These are phyloP conservation scores for Bovichtus diacanthus DNA, from an alignment of 2,797 vertebrate genomes.

Conservation along the genomic window DNA sequence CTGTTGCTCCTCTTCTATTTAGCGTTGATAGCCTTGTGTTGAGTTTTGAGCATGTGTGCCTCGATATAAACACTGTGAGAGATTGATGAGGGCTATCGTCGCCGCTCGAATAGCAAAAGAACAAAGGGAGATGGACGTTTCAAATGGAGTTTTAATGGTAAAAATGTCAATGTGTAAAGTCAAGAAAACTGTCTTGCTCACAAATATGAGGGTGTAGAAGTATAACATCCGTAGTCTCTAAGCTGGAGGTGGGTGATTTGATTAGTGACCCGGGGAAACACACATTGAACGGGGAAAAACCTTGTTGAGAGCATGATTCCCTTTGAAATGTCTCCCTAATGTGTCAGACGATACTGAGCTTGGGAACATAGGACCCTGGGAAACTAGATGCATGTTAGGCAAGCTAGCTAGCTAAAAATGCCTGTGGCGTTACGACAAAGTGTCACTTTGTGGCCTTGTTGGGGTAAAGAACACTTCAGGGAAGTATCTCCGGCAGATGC, in stretches of 20 bases:
- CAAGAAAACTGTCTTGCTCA: not conserved
- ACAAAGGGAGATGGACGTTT: not conserved
- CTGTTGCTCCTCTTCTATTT: too few relatives aligned
- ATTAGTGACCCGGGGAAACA: not conserved
- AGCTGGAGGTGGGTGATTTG: not conserved
- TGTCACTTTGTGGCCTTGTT: slow-evolving; percentile 20
- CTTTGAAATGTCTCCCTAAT: not conserved
- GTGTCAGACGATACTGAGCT: not conserved
- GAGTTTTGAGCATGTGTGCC: too few relatives aligned
- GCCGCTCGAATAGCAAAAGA: not conserved
- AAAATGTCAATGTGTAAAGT: not conserved
- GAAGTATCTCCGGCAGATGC: slow-evolving; percentile 46
- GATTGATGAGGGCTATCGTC: not conserved
- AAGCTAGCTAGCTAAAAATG: not conserved
- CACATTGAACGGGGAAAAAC: not conserved
- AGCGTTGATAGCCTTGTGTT: too few relatives aligned
- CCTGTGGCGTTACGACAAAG: not conserved
- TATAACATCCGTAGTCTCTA: not conserved
- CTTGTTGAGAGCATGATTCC: rapidly evolving
- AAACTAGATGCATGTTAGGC: not conserved
- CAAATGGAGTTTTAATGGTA: not conserved
- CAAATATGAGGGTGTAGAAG: not conserved
- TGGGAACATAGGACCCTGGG: not conserved
- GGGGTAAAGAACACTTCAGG: not conserved
- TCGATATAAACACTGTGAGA: too few relatives aligned